phyloP scores from a whole-genome alignment of 2,888 invertebrate species.

The Dolichopus griseipennis region DNA sequence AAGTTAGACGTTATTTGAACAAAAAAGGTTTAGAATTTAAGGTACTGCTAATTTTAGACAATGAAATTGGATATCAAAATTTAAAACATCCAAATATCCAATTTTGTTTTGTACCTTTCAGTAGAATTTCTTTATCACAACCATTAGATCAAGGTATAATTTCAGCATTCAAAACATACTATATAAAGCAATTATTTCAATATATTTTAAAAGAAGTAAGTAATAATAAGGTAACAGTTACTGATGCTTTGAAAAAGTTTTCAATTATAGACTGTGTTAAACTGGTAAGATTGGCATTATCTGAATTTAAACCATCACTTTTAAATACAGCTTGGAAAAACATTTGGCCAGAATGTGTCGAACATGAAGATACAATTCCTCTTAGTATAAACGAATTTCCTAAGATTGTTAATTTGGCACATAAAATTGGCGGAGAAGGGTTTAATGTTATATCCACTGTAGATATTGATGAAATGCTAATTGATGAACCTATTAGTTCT shows the following conservation, averaged over 20 bases:
- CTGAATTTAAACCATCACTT: constrained; percentile 25
- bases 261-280: constrained; percentile 20
- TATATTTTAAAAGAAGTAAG: constrained; percentile 21
- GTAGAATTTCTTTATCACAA: constrained; percentile 28
- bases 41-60: constrained; percentile 20
- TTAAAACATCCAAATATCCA: constrained; percentile 21
- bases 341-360: constrained; percentile 26
- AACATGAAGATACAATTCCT: constrained; percentile 23
- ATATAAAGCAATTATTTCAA: constrained; percentile 22
- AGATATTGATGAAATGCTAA: too few relatives aligned
- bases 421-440: too few relatives aligned
- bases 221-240: constrained; percentile 13
- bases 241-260: constrained; percentile 21
- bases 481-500: too few relatives aligned
- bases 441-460: too few relatives aligned
- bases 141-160: constrained; percentile 30
- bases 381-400: constrained; percentile 19
- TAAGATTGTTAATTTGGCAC: neutral
- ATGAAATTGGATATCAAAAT: constrained; percentile 19
- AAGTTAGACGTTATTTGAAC: constrained; percentile 20
- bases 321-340: constrained; percentile 29
- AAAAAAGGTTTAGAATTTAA: constrained; percentile 21
- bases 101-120: constrained; percentile 25
- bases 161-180: constrained; percentile 28
- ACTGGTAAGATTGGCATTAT: constrained; percentile 15